Conservation (phyloP, 2,797 vertebrate species). For the Dromococcyx pavoninus region DNA sequence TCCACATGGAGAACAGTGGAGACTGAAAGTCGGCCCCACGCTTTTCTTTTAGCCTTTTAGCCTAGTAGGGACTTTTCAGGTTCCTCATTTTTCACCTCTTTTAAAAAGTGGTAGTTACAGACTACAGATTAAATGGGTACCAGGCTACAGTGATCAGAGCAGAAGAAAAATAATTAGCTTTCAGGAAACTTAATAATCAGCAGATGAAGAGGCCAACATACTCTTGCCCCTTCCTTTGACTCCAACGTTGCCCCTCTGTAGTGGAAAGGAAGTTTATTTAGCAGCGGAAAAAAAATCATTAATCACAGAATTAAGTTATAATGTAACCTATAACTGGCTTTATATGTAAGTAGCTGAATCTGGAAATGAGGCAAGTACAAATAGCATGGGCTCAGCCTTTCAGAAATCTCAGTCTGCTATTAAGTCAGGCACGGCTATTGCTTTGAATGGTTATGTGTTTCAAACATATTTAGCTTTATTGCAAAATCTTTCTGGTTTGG, state of each 20-base stretch:
- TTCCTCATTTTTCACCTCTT: not conserved
- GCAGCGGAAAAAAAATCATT: not conserved
- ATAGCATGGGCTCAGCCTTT: not conserved
- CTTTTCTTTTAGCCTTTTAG: not conserved
- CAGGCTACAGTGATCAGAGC: not conserved
- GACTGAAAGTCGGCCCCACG: not conserved
- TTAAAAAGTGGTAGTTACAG: not conserved
- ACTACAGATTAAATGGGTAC: not conserved
- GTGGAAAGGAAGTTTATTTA: not conserved
- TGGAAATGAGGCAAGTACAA: not conserved
- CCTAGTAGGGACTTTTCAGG: not conserved
- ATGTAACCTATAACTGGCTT: not conserved
- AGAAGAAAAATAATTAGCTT: not conserved
- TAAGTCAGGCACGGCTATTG: not conserved
- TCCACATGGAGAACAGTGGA: not conserved
- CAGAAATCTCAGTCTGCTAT: not conserved
- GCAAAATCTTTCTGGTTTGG: not conserved
- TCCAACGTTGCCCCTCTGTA: not conserved
- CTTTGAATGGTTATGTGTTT: not conserved
- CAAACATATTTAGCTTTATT: not conserved
- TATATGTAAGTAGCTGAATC: not conserved
- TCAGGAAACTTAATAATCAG: constrained; percentile 18
- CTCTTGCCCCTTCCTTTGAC: not conserved
- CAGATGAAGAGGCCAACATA: not conserved
- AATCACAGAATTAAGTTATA: constrained; percentile 14